These are phyloP conservation scores for Lochmaea crataegi DNA, from an alignment of 2,888 invertebrate genomes.

Conservation along the genomic window DNA sequence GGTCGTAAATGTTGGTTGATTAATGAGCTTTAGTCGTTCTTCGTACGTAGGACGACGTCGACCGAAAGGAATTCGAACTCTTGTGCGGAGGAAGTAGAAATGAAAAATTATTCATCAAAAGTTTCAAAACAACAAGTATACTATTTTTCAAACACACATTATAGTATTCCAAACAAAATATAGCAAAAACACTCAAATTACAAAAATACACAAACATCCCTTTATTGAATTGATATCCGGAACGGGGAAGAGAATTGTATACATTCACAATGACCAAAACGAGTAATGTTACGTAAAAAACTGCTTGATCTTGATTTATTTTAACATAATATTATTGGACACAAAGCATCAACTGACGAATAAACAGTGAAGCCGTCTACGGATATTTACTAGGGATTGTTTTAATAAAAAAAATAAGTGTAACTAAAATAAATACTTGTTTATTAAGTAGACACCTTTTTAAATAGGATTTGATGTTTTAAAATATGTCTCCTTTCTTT, in stretches of 20 bases:
- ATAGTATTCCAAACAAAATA: background rate
- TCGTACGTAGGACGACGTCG: no score
- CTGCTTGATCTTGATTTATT: slow-evolving; percentile 55
- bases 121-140: background rate
- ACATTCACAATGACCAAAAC: slow-evolving; percentile 45
- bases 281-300: slow-evolving; percentile 60
- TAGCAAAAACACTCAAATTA: slow-evolving; percentile 35
- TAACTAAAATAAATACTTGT: no score
- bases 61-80: no score
- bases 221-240: slow-evolving; percentile 53
- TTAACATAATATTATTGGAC: slow-evolving; percentile 50
- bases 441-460: no score
- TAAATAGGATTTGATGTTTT: no score
- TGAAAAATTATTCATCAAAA: background rate
- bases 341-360: slow-evolving; percentile 40
- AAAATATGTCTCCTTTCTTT: no score
- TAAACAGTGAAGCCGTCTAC: slow-evolving; percentile 23
- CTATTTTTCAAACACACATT: background rate
- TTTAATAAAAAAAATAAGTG: no score
- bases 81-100: no score
- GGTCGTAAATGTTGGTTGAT: no score
- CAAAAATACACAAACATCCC: slow-evolving; percentile 39
- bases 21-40: no score
- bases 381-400: background rate
- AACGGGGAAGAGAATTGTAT: slow-evolving; percentile 28